A percentile compares a stretch with the other conserved stretches of the same genome.
Evolutionary conservation across 2,113 vertebrate genomes (phyloP).

Genomic region (Murina feae): DNA sequence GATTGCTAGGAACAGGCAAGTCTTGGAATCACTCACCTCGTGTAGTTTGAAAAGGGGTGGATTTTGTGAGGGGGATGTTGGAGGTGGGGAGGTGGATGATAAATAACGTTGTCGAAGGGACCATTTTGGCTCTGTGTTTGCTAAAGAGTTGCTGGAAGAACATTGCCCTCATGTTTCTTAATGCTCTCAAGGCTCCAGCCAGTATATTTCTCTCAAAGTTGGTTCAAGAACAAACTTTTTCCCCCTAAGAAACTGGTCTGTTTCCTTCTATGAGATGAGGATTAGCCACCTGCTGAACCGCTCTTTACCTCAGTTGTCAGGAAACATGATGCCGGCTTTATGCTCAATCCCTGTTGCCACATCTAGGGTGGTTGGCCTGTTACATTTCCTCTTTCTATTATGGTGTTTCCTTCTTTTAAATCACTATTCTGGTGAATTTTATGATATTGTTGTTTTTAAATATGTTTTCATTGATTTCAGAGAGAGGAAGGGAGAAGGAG

Average conservation of each 20-base stretch:
- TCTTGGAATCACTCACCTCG: background rate
- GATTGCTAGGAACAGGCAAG: background rate
- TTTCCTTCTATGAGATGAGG: background rate
- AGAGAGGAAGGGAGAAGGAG: too few species aligned
- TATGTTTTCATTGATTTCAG: too few species aligned
- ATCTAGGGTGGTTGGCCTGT: background rate
- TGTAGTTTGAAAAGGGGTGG: background rate
- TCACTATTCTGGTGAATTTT: background rate
- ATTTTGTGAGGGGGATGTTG: background rate
- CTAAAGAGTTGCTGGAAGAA: background rate
- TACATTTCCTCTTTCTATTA: background rate
- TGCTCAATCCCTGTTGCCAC: rapidly evolving
- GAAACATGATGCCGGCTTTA: background rate
- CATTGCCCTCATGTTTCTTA: background rate
- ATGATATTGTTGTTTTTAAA: background rate
- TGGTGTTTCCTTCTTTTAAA: background rate
- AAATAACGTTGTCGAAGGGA: background rate
- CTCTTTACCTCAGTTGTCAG: background rate
- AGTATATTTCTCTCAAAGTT: background rate
- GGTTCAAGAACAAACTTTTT: background rate
- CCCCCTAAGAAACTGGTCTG: background rate
- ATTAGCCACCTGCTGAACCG: background rate
- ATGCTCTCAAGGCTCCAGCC: rapidly evolving
- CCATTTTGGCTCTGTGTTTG: rapidly evolving
- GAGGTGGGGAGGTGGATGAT: background rate